Percentiles rank a stretch among this genome's conserved stretches.
Evolutionary conservation across 2,888 invertebrate genomes (phyloP).

Genomic region (Latrodectus elegans): DNA sequence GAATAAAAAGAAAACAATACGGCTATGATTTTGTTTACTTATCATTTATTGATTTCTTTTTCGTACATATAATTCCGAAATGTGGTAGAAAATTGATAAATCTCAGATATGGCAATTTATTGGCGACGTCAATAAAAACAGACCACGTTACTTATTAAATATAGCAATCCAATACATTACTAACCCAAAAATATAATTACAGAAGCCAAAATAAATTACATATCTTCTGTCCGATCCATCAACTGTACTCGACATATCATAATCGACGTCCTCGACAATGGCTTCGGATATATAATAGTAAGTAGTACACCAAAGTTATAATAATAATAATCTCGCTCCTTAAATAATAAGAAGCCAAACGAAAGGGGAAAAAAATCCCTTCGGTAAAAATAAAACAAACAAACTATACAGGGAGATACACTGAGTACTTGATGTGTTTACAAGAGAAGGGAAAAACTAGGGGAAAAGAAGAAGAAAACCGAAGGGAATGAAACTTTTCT

Average conservation of each 20-base stretch:
- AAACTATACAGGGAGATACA: conserved; percentile 1
- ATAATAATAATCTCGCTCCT: background rate
- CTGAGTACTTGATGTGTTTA: conserved; percentile 48
- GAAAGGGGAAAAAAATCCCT: background rate
- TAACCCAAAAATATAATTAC: too few relatives aligned
- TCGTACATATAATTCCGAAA: too few relatives aligned
- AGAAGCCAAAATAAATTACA: conserved; percentile 15
- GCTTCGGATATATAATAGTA: too few relatives aligned
- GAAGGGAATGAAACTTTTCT: conserved; percentile 30
- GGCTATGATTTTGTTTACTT: too few relatives aligned
- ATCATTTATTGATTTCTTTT: too few relatives aligned
- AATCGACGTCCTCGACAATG: background rate
- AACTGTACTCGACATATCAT: conserved; percentile 25
- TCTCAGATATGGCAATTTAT: too few relatives aligned
- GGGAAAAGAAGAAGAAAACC: background rate
- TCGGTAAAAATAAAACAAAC: background rate
- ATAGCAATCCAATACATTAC: too few relatives aligned
- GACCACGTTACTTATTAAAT: too few relatives aligned
- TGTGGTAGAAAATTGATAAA: too few relatives aligned
- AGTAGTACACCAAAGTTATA: background rate
- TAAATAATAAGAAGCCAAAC: background rate
- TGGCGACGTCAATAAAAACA: too few relatives aligned
- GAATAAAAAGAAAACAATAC: too few relatives aligned
- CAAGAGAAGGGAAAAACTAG: conserved; percentile 17
- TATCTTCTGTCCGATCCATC: conserved; percentile 30